phyloP scores from a whole-genome alignment of 2,888 invertebrate species.

The Ctena decussata region DNA sequence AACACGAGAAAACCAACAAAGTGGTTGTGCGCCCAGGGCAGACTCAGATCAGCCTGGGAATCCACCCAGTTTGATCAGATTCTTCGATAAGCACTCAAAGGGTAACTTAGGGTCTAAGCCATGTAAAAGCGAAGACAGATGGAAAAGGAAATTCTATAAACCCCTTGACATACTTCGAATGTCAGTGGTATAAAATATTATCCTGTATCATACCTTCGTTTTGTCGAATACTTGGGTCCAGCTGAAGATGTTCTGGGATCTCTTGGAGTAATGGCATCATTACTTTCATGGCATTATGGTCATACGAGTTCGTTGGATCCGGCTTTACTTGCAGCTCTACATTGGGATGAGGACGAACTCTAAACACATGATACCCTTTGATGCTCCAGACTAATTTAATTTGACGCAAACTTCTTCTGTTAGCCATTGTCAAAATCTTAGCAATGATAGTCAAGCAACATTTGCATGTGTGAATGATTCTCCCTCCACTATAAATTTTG shows the following conservation, averaged over 20 bases:
- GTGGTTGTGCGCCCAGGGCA: too few relatives aligned
- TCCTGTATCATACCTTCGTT: not conserved
- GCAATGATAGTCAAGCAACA: too few relatives aligned
- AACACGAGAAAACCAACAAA: too few relatives aligned
- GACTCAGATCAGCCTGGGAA: too few relatives aligned
- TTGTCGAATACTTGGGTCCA: not conserved
- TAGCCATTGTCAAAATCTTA: not conserved
- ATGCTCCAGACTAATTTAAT: conserved; percentile 12
- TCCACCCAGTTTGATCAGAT: too few relatives aligned
- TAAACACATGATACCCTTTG: conserved; percentile 37
- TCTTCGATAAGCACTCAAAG: too few relatives aligned
- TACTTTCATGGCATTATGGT: conserved; percentile 29
- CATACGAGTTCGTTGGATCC: conserved; percentile 28
- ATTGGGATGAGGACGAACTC: conserved; percentile 11
- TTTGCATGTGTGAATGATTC: not conserved
- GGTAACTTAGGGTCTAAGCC: too few relatives aligned
- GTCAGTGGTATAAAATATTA: too few relatives aligned
- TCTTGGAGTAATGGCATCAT: conserved; percentile 5
- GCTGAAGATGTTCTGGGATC: not conserved
- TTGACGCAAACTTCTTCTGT: not conserved
- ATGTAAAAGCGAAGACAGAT: too few relatives aligned
- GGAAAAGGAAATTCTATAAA: too few relatives aligned
- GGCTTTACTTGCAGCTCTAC: not conserved
- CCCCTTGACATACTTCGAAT: not conserved
- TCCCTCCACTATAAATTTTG: not conserved